Evolutionary conservation across 1,140 invertebrate genomes (phyloP).

Genomic region (Cydia pomonella): DNA sequence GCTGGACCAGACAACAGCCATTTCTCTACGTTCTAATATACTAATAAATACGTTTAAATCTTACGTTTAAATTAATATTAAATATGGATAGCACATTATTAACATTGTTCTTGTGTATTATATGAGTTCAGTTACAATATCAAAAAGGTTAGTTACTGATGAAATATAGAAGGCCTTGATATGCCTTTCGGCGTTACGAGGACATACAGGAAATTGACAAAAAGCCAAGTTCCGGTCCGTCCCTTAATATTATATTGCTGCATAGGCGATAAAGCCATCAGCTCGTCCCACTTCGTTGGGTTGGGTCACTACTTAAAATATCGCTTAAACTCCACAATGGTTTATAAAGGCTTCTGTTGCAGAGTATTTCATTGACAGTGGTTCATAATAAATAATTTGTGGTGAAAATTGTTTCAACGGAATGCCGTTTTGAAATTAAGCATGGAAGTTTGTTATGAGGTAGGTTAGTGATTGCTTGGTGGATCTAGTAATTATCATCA

Average conservation of each 20-base stretch:
- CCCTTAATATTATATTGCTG: conserved; percentile 5
- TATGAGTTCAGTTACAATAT: no score
- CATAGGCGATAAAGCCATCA: conserved; percentile 5
- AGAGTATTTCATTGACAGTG: conserved; percentile 9
- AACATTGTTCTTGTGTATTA: no score
- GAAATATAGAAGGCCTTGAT: not conserved
- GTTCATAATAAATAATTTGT: not conserved
- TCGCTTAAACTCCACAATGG: conserved; percentile 59
- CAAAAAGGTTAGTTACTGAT: not conserved
- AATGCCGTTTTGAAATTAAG: not conserved
- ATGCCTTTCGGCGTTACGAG: not conserved
- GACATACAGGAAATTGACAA: not conserved
- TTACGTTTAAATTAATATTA: no score
- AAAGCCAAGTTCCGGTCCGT: not conserved
- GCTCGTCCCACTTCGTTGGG: conserved; percentile 1
- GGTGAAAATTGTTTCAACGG: not conserved
- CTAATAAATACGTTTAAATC: no score
- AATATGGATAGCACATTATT: no score
- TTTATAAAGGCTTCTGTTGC: conserved; percentile 38
- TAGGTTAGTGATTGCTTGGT: no score
- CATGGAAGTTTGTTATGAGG: no score
- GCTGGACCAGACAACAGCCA: no score
- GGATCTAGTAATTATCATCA: no score
- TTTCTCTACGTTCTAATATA: no score
- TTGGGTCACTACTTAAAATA: conserved; percentile 51